Conservation (phyloP, 2,888 invertebrate species). For the Pachydiplax longipennis region DNA sequence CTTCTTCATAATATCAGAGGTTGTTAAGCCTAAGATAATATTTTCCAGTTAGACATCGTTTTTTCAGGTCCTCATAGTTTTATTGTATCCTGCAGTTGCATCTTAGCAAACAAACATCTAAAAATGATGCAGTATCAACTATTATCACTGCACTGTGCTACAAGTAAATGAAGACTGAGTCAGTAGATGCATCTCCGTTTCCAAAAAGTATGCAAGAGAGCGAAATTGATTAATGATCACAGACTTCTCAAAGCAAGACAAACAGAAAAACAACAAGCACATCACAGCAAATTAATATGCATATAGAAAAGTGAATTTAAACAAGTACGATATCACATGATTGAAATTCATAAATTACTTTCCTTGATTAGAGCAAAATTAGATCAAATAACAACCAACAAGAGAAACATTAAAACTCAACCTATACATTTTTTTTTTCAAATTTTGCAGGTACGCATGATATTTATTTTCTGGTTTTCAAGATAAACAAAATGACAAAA, state of each 20-base stretch:
- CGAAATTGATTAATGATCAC: not conserved
- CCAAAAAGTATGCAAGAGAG: not conserved
- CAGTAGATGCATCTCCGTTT: not conserved
- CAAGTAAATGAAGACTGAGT: not conserved
- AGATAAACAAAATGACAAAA: constrained; percentile 35
- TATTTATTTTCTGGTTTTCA: constrained; percentile 35
- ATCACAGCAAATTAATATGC: not conserved
- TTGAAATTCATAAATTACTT: not conserved
- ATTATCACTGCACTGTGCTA: not conserved
- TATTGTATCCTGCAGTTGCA: too few relatives aligned
- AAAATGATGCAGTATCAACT: not conserved
- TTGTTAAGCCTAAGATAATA: not conserved
- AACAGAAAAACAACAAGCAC: not conserved
- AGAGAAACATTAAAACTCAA: not conserved
- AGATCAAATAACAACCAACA: not conserved
- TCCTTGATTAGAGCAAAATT: not conserved
- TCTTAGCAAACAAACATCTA: not conserved
- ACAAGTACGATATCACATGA: not conserved
- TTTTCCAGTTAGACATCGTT: not conserved
- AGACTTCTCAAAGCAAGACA: not conserved
- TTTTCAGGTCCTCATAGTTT: not conserved
- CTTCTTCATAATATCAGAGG: not conserved
- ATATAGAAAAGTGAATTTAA: not conserved
- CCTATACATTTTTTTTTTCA: not conserved
- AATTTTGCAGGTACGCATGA: constrained; percentile 33